A percentile compares a stretch with the other conserved stretches of the same genome.
Evolutionary conservation across 2,797 vertebrate species (phyloP).

Genomic region (Menidia menidia): DNA sequence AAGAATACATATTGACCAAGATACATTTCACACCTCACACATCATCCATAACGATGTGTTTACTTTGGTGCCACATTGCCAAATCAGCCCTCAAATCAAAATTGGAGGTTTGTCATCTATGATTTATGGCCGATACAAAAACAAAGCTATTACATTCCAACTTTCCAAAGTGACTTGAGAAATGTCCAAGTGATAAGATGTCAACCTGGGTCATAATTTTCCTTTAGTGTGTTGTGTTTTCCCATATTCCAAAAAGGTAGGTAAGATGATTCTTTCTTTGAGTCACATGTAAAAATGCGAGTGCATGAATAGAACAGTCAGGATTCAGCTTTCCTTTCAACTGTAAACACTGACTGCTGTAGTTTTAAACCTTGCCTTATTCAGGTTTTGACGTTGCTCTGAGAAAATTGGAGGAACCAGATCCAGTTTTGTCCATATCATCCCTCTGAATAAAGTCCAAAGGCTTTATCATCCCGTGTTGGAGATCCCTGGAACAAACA

Average conservation of each 20-base stretch:
- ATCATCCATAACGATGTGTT: too few species aligned
- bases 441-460: slow-evolving; percentile 61
- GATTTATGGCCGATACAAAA: neutral
- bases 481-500: slow-evolving; percentile 63
- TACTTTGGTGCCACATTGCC: too few species aligned
- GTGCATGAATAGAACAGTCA: slow-evolving; percentile 4
- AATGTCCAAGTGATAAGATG: too few species aligned
- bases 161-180: neutral
- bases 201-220: neutral
- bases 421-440: slow-evolving; percentile 25
- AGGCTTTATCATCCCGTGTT: slow-evolving; percentile 75
- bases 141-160: neutral
- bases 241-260: neutral
- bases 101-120: neutral
- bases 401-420: slow-evolving; percentile 7
- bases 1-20: too few species aligned
- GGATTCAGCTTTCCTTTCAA: neutral
- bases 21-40: too few species aligned
- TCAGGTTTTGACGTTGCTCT: slow-evolving; percentile 21
- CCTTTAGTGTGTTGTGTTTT: neutral
- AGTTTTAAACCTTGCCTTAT: slow-evolving; percentile 1
- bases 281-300: neutral
- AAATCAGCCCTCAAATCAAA: neutral
- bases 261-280: neutral
- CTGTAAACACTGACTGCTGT: neutral